Evolutionary conservation across 2,888 invertebrate genomes (phyloP).

Genomic region (Antitype chi): DNA sequence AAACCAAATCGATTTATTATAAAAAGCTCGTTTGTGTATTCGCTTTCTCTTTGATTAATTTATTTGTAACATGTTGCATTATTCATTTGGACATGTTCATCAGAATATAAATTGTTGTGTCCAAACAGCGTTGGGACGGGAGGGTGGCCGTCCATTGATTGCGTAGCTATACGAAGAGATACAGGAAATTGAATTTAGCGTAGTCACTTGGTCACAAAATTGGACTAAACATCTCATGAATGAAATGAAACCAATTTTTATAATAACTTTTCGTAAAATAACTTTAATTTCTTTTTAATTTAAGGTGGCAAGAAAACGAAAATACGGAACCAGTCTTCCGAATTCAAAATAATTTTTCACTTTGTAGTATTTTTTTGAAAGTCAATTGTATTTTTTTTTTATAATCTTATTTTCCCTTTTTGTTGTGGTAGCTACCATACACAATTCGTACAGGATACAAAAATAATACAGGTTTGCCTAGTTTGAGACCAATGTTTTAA

Average conservation of each 20-base stretch:
- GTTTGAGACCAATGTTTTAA: not conserved
- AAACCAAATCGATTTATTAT: conserved; percentile 49
- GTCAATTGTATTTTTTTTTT: too few species aligned
- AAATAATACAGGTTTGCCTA: not conserved
- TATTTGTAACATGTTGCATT: conserved; percentile 67
- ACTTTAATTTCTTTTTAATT: too few species aligned
- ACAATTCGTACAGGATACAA: not conserved
- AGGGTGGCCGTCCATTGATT: conserved; percentile 28
- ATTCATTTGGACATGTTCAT: conserved; percentile 67
- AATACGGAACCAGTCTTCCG: too few species aligned
- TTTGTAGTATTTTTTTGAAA: too few species aligned
- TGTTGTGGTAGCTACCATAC: too few species aligned
- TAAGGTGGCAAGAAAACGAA: too few species aligned
- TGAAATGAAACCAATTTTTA: not conserved
- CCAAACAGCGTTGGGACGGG: conserved; percentile 38
- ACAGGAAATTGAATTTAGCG: not conserved
- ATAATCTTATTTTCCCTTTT: too few species aligned
- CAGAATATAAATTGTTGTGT: conserved; percentile 69
- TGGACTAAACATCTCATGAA: not conserved
- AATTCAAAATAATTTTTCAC: too few species aligned
- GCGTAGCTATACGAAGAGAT: conserved; percentile 12
- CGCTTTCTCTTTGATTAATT: conserved; percentile 61
- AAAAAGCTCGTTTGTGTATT: conserved; percentile 50
- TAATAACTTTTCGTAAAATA: too few species aligned
- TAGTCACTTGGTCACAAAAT: not conserved